Evolutionary conservation across 2,888 invertebrate species (phyloP), one percentile per base, ranked within the genome.

Genomic region (Cremastinae sp.): DNA sequence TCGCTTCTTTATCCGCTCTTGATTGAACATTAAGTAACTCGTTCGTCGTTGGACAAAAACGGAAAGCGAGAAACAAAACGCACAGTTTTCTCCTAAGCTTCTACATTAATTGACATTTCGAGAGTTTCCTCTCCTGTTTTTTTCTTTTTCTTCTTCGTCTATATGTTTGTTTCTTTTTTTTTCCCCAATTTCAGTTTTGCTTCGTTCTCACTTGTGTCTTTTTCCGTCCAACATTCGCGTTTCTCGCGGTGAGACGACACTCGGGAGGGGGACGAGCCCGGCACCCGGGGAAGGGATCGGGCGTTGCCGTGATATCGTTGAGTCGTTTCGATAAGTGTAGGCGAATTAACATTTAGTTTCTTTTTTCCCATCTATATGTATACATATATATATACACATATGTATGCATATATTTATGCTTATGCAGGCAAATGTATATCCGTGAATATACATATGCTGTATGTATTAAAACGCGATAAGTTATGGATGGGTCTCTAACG

Each of bases 81-180:
- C 70, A 79, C 76, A 78, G 69, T 72, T 80, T 70, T 75, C 78
- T 59, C 75, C 76, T 79, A 81, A 68, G 64, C 66, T 54, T 74
- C 68, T 79, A 74, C 59, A 81, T 87, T 76, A 87, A 87, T 87
- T 87, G 87, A 87, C 87, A 83, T 85, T 83, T 86, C 85, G 82
- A 84, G 85, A 86, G 85, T 83, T 20, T 36, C 12, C 20, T 28
- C 22, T 9, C 14, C 7, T 34, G 7, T 64, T 36, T 14, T 16
- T 64, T 22, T 36, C 22, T 45, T 61, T 36, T 43, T 53, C 16
- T 74, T 18, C 43, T 51, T 36, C 20, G 20, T 53, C n/a, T n/a
- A n/a, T n/a, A 54, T 22, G 18, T 59, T 43, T 8, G 47, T 18
- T 18, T 49, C 14, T 18, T 61, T 43, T 9, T 36, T 45, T 22